Conservation (phyloP, 2,888 invertebrate species). For the Hylaea fasciaria region DNA sequence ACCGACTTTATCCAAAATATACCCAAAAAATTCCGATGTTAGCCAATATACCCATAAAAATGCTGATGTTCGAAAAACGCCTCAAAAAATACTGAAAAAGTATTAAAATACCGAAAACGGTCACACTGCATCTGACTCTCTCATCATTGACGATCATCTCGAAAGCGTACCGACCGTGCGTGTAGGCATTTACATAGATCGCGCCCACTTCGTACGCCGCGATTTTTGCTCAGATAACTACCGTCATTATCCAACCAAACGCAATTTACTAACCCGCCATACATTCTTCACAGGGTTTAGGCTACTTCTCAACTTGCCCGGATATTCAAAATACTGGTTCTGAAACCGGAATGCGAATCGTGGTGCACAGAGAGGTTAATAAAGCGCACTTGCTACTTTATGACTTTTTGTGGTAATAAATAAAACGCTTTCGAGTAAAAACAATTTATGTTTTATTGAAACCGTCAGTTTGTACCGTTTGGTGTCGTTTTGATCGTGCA, state of each 20-base stretch:
- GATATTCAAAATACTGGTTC: conserved; percentile 47
- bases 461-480: conserved; percentile 60
- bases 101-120: too few species aligned
- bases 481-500: conserved; percentile 40
- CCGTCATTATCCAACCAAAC: conserved; percentile 64
- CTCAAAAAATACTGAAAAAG: too few species aligned
- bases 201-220: conserved; percentile 71
- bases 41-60: too few species aligned
- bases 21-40: too few species aligned
- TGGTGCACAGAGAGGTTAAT: conserved; percentile 70
- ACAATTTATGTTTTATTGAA: conserved; percentile 69
- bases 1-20: too few species aligned
- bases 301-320: conserved; percentile 25
- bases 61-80: too few species aligned
- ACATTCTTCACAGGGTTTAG: conserved; percentile 8
- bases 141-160: conserved; percentile 70
- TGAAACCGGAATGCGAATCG: conserved; percentile 62
- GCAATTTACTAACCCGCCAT: background rate
- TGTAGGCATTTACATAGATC: conserved; percentile 80
- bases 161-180: conserved; percentile 73
- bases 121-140: too few species aligned
- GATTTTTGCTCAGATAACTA: conserved; percentile 72
- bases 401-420: conserved; percentile 80
- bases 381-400: conserved; percentile 82
- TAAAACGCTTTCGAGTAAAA: conserved; percentile 73